A percentile compares a stretch with the other conserved stretches of the same genome.
phyloP scores from a whole-genome alignment of 1,140 invertebrate genomes.

The Drosophila subpulchrella region DNA sequence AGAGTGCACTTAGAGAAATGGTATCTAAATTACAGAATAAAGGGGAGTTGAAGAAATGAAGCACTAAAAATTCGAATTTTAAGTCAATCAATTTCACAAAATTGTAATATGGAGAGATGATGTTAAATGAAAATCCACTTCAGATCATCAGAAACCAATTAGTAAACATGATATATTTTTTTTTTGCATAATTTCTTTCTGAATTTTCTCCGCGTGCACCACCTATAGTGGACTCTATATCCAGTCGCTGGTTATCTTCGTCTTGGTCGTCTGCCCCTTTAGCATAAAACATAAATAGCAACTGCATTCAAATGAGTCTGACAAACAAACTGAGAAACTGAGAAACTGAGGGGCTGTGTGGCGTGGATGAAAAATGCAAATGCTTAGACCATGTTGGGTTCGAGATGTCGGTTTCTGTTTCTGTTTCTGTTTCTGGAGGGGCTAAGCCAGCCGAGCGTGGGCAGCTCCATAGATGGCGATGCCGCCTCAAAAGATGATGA shows the following conservation, averaged over 20 bases:
- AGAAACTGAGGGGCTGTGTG: conserved; percentile 8
- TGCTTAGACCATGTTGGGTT: conserved; percentile 45
- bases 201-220: neutral
- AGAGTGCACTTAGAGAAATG: conserved; percentile 4
- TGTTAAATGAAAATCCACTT: neutral
- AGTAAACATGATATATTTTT: too few species aligned
- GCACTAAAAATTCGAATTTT: too few species aligned
- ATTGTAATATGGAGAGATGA: too few species aligned
- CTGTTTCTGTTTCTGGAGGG: conserved; percentile 10
- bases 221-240: neutral
- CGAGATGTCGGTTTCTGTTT: conserved; percentile 31
- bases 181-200: neutral
- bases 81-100: too few species aligned
- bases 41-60: neutral
- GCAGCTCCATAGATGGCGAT: conserved; percentile 38
- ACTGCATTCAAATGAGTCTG: conserved; percentile 79
- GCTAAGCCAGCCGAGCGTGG: conserved; percentile 22
- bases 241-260: conserved; percentile 47
- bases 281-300: conserved; percentile 82
- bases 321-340: conserved; percentile 64
- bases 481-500: conserved; percentile 34
- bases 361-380: conserved; percentile 50
- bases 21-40: too few species aligned
- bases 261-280: conserved; percentile 57
- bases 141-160: neutral